These are phyloP conservation scores for Eulemur coronatus DNA, from an alignment of 2,797 vertebrate species.

Conservation along the genomic window DNA sequence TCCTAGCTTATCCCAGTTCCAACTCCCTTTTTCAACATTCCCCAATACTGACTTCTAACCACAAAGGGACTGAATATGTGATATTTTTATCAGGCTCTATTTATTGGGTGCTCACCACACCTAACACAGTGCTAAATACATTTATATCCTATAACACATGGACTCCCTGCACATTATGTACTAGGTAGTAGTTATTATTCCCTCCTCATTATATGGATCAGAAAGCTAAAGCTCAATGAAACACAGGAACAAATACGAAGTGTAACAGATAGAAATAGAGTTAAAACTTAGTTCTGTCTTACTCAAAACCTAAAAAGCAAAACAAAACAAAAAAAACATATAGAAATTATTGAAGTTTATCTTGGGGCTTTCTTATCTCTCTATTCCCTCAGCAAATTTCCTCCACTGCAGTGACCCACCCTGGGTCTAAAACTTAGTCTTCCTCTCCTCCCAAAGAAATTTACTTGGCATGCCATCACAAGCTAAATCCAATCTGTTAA, in stretches of 20 bases:
- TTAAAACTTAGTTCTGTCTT: neutral
- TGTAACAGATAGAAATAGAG: neutral
- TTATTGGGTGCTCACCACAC: neutral
- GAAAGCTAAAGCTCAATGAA: slow-evolving; percentile 1
- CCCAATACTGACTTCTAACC: neutral
- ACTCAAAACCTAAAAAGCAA: neutral
- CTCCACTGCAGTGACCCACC: neutral
- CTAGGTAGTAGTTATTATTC: neutral
- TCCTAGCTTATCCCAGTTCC: neutral
- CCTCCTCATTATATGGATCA: neutral
- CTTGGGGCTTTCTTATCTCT: neutral
- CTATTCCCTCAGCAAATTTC: neutral
- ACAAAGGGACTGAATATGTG: neutral
- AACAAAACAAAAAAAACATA: neutral
- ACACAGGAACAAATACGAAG: neutral
- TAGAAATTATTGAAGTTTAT: neutral
- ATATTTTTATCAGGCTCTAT: neutral
- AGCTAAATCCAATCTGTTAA: neutral
- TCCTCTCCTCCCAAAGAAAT: neutral
- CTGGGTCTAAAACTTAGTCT: neutral
- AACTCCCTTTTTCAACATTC: neutral
- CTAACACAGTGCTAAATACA: neutral
- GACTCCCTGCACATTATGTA: neutral
- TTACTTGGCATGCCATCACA: neutral
- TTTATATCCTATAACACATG: neutral